Base-by-base conservation (phyloP, 2,797 vertebrate genomes). In the Anguilla marmorata region DNA sequence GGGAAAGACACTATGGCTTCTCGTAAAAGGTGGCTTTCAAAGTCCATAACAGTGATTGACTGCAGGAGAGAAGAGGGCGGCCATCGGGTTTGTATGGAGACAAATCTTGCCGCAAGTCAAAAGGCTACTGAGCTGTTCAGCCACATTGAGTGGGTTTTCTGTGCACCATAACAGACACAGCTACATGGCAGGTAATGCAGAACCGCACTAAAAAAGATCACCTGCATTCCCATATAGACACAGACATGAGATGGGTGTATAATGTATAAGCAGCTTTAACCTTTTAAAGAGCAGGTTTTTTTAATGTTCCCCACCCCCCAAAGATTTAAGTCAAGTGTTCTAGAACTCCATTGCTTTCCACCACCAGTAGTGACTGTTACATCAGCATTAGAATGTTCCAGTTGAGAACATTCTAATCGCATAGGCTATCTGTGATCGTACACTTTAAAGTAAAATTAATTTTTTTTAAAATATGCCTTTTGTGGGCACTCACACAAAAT, bases 31-130 rank as follows among this genome's bases (percentile, higher is more conserved):
- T 85, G 56, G 84, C 84, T 87, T 87, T 85, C 87, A 83, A 86
- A 89, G 56, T 90, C 63, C 88, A 60, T 88, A 89, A 90, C 84
- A 91, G 54, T 90, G 89, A 92, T 88, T 72, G 74, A 90, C 85
- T 41, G 33, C 76, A 33, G 45, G 24, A 33, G 24, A 85, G 41
- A 85, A 89, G 79, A 88, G 86, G 89, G 84, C 90, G 41, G 2
- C 45, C 87, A 74, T 86, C 79, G 41, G 5, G 80, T 7, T 82
- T n/a, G 82, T 84, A 85, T 37, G 63, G 48, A 88, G 85, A 89
- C 50, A 52, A 19, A 89, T 88, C 24, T 76, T 79, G 60, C 52
- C 74, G 66, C 9, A 16, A 86, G 86, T 79, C 76, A 87, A 14
- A 85, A 19, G 72, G 16, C 66, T 66, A 16, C 2, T 33, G 74